A percentile compares a stretch with the other conserved stretches of the same genome.
These are phyloP conservation scores for Kryptolebias marmoratus DNA, from an alignment of 2,113 vertebrate species.

Conservation along the genomic window DNA sequence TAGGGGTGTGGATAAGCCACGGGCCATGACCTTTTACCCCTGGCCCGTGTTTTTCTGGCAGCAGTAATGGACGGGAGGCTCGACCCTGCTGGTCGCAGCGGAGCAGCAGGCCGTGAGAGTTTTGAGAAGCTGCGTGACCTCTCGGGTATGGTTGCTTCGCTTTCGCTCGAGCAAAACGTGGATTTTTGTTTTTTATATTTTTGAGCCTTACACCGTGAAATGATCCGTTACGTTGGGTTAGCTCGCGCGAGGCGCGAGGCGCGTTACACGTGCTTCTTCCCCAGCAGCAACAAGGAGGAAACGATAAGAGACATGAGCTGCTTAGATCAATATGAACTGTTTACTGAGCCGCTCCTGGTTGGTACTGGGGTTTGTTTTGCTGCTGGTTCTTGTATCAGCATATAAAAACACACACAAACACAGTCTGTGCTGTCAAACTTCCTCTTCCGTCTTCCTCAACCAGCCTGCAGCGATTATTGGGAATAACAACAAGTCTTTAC, in stretches of 20 bases:
- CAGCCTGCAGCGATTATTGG: not conserved
- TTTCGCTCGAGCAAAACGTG: not conserved
- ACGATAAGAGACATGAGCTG: not conserved
- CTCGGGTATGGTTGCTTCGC: not conserved
- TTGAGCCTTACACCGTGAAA: not conserved
- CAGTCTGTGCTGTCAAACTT: not conserved
- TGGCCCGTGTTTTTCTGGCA: conserved; percentile 16
- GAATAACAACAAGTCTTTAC: too few species aligned
- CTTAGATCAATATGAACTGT: not conserved
- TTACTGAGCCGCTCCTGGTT: not conserved
- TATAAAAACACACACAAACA: not conserved
- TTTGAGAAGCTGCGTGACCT: not conserved
- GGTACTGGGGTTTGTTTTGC: not conserved
- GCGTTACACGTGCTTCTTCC: conserved; percentile 55
- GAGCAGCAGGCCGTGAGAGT: conserved; percentile 29
- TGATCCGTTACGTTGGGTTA: not conserved
- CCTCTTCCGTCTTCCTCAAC: not conserved
- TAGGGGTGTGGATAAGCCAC: not conserved
- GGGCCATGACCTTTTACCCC: conserved; percentile 52
- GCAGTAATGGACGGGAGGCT: conserved; percentile 54
- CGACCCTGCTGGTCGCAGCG: conserved; percentile 18
- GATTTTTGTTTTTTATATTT: too few species aligned
- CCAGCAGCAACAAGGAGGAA: not conserved
- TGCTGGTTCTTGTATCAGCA: too few species aligned
- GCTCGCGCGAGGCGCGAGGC: conserved; percentile 19